Base-by-base conservation (phyloP, 2,888 invertebrate species). In the Odontocolon sp. region DNA sequence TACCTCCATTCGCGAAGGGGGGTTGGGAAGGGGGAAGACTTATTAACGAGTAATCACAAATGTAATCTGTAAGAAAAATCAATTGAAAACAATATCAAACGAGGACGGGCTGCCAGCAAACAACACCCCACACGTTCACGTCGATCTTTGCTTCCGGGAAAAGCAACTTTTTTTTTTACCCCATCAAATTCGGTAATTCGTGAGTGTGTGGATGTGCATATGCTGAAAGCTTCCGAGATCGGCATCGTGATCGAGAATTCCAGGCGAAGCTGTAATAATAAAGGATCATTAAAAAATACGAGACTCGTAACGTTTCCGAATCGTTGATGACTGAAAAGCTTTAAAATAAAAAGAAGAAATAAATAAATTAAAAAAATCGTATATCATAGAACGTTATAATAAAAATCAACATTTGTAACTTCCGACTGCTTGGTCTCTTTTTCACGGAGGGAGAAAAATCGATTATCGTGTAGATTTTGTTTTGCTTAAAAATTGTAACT, bases 371-470 rank as follows among this genome's bases (percentile, higher is more conserved):
- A 21, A 6, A 8, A 5, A 3, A 14, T 45, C 14, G n/a, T 59
- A 64, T 31, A 56, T 47, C 54, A 59, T 16, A 59, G 11, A 52
- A 16, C 54, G 23, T 52, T 64, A 63, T 67, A 50, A 33, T 64
- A 38, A 80, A 86, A 88, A 88, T 82, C 88, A 88, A 88, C 86
- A 88, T 88, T 88, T 84, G 83, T 87, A 87, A 87, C 83, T 81
- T 82, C 52, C 68, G 68, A 73, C 69, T 56, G 31, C 54, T 16
- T 14, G 18, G 4, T 31, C 16, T 31, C 4, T 16, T 16, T 33
- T 14, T 33, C n/a, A 16, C 23, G 26, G 3, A 2, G 31, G 16
- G 9, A 5, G 16, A 0, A n/a, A n/a, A 11, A 23, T 9, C 26
- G 26, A 47, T 23, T 47, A 2, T 4, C 40, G 14, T 2, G 18